A percentile compares a stretch with the other conserved stretches of the same genome.
phyloP scores from a whole-genome alignment of 2,888 invertebrate genomes.

The Drosophila macrospina region DNA sequence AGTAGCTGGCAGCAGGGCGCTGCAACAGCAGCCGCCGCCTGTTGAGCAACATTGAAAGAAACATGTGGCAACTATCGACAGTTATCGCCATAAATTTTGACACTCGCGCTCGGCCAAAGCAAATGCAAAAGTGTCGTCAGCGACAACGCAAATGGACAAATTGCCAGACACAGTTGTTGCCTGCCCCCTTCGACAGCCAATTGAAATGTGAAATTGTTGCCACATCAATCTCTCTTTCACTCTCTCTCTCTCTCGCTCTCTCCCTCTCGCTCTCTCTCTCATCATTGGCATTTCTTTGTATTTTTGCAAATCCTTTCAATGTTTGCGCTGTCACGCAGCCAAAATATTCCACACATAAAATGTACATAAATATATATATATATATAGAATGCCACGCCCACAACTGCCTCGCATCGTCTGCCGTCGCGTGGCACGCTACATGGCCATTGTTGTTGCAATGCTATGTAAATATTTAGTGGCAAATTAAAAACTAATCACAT shows the following conservation, averaged over 20 bases:
- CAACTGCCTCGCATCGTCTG: neutral
- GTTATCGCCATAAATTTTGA: conserved; percentile 82
- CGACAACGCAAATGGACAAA: conserved; percentile 70
- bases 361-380: conserved; percentile 5
- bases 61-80: conserved; percentile 75
- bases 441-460: conserved; percentile 28
- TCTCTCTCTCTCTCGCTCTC: neutral
- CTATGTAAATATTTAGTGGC: conserved; percentile 79
- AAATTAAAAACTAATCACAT: conserved; percentile 83
- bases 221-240: neutral
- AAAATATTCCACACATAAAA: conserved; percentile 62
- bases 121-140: conserved; percentile 78
- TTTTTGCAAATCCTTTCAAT: conserved; percentile 84
- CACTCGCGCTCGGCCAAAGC: conserved; percentile 60
- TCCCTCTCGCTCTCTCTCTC: neutral
- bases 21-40: conserved; percentile 33
- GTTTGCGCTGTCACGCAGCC: conserved; percentile 84
- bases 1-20: conserved; percentile 63
- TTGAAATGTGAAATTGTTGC: conserved; percentile 52
- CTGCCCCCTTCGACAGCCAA: conserved; percentile 32
- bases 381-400: conserved; percentile 26
- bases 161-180: conserved; percentile 44
- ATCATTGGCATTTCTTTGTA: conserved; percentile 49
- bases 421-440: conserved; percentile 31
- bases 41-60: conserved; percentile 70